phyloP scores from a whole-genome alignment of 2,888 invertebrate species.

The Allolobophora icterica region DNA sequence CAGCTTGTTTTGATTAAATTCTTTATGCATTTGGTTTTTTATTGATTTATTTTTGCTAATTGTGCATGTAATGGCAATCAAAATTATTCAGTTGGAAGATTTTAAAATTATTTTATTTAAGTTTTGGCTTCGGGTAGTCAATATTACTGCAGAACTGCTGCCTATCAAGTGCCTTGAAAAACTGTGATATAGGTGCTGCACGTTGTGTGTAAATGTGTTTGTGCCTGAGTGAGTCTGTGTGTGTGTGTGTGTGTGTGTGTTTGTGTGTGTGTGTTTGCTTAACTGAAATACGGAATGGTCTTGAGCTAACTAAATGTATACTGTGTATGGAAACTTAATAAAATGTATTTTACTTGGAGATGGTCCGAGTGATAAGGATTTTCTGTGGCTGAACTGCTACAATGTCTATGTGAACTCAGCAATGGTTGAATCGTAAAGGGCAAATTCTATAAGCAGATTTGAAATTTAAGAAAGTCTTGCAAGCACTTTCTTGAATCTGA shows the following conservation, averaged over 20 bases:
- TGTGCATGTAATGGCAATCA: not conserved
- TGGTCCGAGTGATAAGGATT: not conserved
- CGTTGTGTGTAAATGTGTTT: not conserved
- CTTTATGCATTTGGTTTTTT: not conserved
- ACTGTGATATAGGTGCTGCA: not conserved
- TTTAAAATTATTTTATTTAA: not conserved
- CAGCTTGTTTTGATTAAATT: not conserved
- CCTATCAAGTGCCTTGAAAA: not conserved
- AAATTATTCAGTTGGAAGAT: not conserved
- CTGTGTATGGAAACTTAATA: not conserved
- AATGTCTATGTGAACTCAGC: too few species aligned
- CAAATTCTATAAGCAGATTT: too few species aligned
- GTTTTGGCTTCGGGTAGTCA: not conserved
- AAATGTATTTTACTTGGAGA: not conserved
- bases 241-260: not conserved
- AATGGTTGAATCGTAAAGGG: too few species aligned
- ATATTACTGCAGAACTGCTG: constrained; percentile 1
- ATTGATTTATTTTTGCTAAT: not conserved
- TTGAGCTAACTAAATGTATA: not conserved
- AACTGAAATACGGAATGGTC: not conserved
- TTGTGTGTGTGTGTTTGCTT: not conserved
- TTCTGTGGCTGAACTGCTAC: too few species aligned
- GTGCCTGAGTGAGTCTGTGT: not conserved
- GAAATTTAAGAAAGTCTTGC: too few species aligned
- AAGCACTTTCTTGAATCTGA: too few species aligned